phyloP scores from a whole-genome alignment of 2,113 vertebrate species.

The Colaptes auratus region DNA sequence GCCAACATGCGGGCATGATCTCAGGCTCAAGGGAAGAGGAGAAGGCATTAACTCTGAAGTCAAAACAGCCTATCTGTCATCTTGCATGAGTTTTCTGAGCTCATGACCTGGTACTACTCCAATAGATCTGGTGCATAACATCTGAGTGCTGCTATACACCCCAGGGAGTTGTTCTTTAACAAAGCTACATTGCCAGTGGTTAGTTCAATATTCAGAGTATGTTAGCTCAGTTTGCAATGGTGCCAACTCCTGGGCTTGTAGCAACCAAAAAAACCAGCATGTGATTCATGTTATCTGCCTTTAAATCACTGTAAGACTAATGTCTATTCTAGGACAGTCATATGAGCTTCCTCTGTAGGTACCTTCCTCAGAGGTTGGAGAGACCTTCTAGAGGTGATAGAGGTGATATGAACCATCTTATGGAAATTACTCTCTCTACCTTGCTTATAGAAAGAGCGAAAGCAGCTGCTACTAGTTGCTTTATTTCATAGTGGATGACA shows the following conservation, averaged over 20 bases:
- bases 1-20: neutral
- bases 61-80: neutral
- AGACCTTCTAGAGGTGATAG: neutral
- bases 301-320: neutral
- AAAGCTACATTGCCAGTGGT: neutral
- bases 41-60: neutral
- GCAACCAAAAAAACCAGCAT: neutral
- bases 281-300: neutral
- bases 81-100: neutral
- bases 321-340: neutral
- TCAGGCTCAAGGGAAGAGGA: neutral
- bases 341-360: neutral
- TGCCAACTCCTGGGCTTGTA: neutral
- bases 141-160: neutral
- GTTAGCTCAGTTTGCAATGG: neutral
- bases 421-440: neutral
- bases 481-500: neutral
- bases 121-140: neutral
- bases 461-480: neutral
- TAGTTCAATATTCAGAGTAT: neutral
- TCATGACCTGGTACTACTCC: neutral
- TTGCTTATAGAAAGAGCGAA: neutral
- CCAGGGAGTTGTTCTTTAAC: accelerated
- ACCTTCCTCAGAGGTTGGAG: neutral
- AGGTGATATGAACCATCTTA: accelerated